These are phyloP conservation scores for Leptinotarsa undecemlineata DNA, from an alignment of 1,140 invertebrate species.

Conservation along the genomic window DNA sequence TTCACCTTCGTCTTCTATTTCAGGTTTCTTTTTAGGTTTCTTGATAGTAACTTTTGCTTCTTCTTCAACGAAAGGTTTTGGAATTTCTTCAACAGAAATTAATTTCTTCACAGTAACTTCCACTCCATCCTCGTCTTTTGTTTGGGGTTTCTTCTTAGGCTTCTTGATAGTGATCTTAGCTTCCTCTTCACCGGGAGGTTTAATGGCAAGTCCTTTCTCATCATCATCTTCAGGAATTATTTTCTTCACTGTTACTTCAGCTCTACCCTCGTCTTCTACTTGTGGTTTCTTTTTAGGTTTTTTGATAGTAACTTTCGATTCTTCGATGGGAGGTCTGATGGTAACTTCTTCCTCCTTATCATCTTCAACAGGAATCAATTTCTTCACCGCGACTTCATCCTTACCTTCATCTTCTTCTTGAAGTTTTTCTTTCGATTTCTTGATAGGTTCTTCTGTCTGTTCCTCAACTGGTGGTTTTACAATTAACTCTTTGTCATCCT, in stretches of 20 bases:
- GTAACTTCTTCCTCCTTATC: conserved; percentile 44
- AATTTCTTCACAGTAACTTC: conserved; percentile 66
- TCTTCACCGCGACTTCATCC: conserved; percentile 67
- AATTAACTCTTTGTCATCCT: conserved; percentile 43
- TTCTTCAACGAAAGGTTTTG: conserved; percentile 40
- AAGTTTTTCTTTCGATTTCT: conserved; percentile 45
- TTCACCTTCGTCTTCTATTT: conserved; percentile 41
- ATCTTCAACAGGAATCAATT: conserved; percentile 38
- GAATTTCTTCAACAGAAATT: conserved; percentile 36
- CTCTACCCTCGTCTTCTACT: conserved; percentile 35
- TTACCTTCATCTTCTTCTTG: conserved; percentile 54
- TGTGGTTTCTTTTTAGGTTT: conserved; percentile 36
- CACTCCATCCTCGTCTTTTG: conserved; percentile 52
- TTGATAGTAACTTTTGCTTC: conserved; percentile 46
- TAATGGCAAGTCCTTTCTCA: conserved; percentile 37
- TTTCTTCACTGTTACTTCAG: conserved; percentile 45
- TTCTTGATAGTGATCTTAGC: conserved; percentile 53
- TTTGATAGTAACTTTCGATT: conserved; percentile 45
- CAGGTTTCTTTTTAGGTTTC: conserved; percentile 28
- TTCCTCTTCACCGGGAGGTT: conserved; percentile 37
- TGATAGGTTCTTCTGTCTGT: conserved; percentile 54
- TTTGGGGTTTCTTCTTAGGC: conserved; percentile 49
- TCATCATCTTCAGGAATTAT: not conserved
- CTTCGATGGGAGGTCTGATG: conserved; percentile 37
- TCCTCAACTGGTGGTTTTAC: conserved; percentile 29